Evolutionary conservation across 2,113 vertebrate genomes (phyloP).

Genomic region (Melanerpes formicivorus): DNA sequence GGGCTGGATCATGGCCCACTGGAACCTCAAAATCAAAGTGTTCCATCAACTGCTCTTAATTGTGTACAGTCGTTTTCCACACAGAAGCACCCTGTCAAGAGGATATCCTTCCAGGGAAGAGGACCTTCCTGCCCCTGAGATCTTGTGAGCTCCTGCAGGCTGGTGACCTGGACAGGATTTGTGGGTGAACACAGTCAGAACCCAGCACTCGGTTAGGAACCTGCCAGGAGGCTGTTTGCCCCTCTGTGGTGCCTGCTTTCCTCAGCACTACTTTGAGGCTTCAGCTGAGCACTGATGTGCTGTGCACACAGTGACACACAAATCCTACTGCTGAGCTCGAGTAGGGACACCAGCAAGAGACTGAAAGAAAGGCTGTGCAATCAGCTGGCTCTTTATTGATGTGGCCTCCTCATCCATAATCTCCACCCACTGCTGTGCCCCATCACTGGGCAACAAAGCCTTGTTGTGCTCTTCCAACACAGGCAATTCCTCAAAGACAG

Average conservation of each 20-base stretch:
- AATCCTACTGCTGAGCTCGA: neutral
- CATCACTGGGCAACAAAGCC: neutral
- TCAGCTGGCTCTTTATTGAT: neutral
- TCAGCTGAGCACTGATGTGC: neutral
- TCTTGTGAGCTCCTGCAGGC: neutral
- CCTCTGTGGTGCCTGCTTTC: neutral
- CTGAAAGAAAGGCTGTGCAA: neutral
- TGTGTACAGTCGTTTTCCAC: neutral
- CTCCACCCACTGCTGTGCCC: neutral
- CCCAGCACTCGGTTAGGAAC: neutral
- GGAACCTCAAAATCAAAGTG: neutral
- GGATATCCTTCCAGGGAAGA: conserved; percentile 28
- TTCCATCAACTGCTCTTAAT: neutral
- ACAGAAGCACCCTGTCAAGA: conserved; percentile 25
- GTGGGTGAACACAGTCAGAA: neutral
- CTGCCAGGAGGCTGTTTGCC: neutral
- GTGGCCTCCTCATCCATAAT: neutral
- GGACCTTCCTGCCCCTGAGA: conserved; percentile 30
- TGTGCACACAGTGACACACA: neutral
- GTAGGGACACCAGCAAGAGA: neutral
- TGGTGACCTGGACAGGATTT: neutral
- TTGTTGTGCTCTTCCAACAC: neutral
- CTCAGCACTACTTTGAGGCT: neutral
- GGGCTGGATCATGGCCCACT: neutral
- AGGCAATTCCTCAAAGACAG: neutral